Conservation (phyloP, 2,797 vertebrate species). For the Cossypha polioptera region DNA sequence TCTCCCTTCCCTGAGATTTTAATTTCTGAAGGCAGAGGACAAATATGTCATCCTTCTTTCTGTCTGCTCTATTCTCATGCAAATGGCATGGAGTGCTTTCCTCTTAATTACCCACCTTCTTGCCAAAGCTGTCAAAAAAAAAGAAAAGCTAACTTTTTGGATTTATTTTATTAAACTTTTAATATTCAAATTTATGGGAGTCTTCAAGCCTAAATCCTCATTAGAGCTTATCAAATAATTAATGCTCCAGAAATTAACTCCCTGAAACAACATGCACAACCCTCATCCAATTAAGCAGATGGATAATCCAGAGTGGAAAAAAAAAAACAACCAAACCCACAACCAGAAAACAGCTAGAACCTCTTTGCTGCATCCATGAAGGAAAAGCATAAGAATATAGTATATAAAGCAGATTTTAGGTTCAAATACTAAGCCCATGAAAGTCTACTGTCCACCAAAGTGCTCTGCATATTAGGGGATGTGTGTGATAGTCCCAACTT, state of each 20-base stretch:
- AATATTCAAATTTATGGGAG: constrained; percentile 51
- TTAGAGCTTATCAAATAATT: constrained; percentile 59
- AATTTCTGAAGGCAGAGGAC: constrained; percentile 32
- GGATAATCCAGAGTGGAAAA: constrained; percentile 13
- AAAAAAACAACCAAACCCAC: background rate
- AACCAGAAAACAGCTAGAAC: background rate
- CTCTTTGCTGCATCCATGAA: background rate
- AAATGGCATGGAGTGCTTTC: constrained; percentile 23
- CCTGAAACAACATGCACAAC: constrained; percentile 9
- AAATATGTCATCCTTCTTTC: constrained; percentile 47
- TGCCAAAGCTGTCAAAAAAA: constrained; percentile 32
- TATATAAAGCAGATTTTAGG: background rate
- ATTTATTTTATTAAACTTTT: constrained; percentile 53
- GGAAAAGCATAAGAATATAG: background rate
- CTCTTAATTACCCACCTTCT: constrained; percentile 30
- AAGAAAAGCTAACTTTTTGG: constrained; percentile 15
- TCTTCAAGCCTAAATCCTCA: constrained; percentile 45
- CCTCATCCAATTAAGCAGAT: constrained; percentile 44
- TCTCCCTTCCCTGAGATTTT: background rate
- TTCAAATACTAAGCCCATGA: background rate
- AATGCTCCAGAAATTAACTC: constrained; percentile 50
- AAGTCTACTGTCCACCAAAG: background rate
- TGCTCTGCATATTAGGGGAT: background rate
- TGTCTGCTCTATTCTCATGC: constrained; percentile 22
- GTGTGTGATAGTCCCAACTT: background rate